Percentiles rank a stretch among this genome's conserved stretches.
These are phyloP conservation scores for Muntiacus reevesi DNA, from an alignment of 2,113 vertebrate species.

Conservation along the genomic window DNA sequence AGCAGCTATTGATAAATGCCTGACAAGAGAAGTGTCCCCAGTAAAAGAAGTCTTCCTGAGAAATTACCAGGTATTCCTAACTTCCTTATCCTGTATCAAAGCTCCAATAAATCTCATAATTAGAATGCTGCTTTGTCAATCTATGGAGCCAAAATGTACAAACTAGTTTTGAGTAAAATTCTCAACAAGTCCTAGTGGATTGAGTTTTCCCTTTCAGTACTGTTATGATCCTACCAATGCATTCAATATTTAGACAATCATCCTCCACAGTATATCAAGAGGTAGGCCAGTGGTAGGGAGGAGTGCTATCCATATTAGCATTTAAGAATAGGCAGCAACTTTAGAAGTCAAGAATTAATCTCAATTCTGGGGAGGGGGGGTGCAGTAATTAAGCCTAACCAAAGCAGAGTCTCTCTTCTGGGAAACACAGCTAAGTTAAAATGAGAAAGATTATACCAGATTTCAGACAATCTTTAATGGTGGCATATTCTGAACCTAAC, in stretches of 20 bases:
- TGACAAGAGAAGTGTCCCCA: neutral
- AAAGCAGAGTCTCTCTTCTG: neutral
- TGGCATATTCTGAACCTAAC: neutral
- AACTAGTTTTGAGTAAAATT: neutral
- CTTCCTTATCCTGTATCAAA: neutral
- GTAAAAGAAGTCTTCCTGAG: neutral
- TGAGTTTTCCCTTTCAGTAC: neutral
- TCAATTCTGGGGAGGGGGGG: too few relatives aligned
- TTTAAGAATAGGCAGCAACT: neutral
- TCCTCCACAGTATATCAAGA: neutral
- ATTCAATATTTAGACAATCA: neutral
- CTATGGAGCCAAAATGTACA: neutral
- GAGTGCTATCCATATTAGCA: neutral
- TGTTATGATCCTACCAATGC: neutral
- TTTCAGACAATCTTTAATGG: neutral
- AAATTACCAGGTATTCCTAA: neutral
- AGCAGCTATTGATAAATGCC: neutral
- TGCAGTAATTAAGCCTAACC: neutral
- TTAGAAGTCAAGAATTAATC: neutral
- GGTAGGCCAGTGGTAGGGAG: neutral
- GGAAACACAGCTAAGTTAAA: neutral
- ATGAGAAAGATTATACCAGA: neutral
- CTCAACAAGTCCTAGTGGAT: neutral
- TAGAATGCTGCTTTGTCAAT: neutral
- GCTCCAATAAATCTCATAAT: neutral